Evolutionary conservation across 2,797 vertebrate species (phyloP), one percentile per base, ranked within the genome.

Genomic region (Dromococcyx pavoninus): DNA sequence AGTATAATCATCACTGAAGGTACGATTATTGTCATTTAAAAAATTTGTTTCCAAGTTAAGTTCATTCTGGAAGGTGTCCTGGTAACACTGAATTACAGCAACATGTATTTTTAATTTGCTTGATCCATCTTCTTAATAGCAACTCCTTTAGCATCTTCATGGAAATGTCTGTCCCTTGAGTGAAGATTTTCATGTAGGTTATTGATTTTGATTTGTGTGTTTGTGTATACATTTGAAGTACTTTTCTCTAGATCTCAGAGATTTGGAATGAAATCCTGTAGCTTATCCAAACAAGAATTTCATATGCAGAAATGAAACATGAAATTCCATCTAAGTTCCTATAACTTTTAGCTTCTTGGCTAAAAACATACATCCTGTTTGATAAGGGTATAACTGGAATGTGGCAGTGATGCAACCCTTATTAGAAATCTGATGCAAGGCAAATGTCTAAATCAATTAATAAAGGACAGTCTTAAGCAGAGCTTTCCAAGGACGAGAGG

Each of bases 131-230:
- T 70, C 75, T 96, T 80, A 77, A 33, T 91, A 69, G 21, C 57
- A 85, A 3, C 33, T 82, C 44, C 51, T 93, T 86, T 39, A 92
- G 54, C 39, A 69, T 35, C 13, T 5, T 33, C 3, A 2, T 41
- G 77, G 84, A 77, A 65, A 86, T 5, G 37, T 85, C 74, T 90
- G 11, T 44, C 61, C 25, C 15, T 76, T 41, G 46, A 69, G 57
- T 70, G 46, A 77, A 54, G 79, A 61, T 65, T 88, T 75, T 89
- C 15, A 8, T 35, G 18, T 56, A 30, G 50, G 62, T 71, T 95
- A 72, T 82, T 86, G 85, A 91, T 93, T 93, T 88, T 83, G 61
- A 88, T 84, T 92, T 92, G 73, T 93, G 8, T 86, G 83, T 94
- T 91, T 90, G 61, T 94, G 24, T 91, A 70, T 86, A 78, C n/a